Percentiles rank a stretch among this genome's conserved stretches.
These are phyloP conservation scores for Parelbella ahira DNA, from an alignment of 2,888 invertebrate species.

Conservation along the genomic window DNA sequence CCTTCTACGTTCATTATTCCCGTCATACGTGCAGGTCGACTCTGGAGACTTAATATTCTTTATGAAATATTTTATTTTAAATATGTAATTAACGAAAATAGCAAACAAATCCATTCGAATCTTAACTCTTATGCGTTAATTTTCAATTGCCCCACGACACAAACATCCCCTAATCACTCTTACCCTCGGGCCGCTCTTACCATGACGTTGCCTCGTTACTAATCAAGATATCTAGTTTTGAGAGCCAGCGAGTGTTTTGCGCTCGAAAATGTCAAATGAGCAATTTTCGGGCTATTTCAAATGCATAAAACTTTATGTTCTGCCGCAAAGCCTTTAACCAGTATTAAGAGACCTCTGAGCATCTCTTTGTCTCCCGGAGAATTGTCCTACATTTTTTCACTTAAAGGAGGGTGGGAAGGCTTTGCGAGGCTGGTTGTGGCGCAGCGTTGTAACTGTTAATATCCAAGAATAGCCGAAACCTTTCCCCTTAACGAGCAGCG, in stretches of 20 bases:
- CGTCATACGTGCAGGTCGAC: too few relatives aligned
- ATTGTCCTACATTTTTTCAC: not conserved
- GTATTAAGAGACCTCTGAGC: slow-evolving; percentile 33
- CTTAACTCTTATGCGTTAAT: too few relatives aligned
- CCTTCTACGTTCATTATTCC: too few relatives aligned
- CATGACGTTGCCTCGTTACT: slow-evolving; percentile 8
- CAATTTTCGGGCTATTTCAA: slow-evolving; percentile 68
- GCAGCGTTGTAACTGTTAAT: slow-evolving; percentile 62
- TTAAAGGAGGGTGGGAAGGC: slow-evolving; percentile 29
- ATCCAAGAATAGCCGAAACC: slow-evolving; percentile 69
- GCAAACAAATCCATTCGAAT: too few relatives aligned
- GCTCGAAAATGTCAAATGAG: slow-evolving; percentile 59
- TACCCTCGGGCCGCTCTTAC: too few relatives aligned
- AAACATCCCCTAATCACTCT: too few relatives aligned
- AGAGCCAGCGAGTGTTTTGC: slow-evolving; percentile 43
- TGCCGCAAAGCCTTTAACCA: slow-evolving; percentile 48
- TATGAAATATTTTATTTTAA: too few relatives aligned
- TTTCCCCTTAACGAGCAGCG: slow-evolving; percentile 64
- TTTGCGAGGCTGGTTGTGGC: slow-evolving; percentile 37
- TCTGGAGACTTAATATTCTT: too few relatives aligned
- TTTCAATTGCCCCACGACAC: too few relatives aligned
- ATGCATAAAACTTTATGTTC: slow-evolving; percentile 71
- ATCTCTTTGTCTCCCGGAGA: not conserved
- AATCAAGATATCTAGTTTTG: slow-evolving; percentile 34
- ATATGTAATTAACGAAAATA: too few relatives aligned